These are phyloP conservation scores for Thunnus maccoyii DNA, from an alignment of 2,113 vertebrate species.

Conservation along the genomic window DNA sequence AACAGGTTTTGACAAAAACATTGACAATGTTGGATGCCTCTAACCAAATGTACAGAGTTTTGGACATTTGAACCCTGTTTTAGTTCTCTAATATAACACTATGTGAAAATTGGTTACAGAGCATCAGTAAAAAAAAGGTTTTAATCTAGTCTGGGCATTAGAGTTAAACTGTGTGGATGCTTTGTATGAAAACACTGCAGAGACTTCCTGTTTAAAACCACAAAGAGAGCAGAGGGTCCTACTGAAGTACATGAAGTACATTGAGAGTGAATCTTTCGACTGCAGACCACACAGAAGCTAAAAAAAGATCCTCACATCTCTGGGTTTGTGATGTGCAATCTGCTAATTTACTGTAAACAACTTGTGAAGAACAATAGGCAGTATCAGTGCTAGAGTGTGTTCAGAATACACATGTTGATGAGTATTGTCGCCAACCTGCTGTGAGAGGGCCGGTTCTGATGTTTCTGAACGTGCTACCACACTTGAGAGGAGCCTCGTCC, in stretches of 20 bases:
- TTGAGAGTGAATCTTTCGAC: not conserved
- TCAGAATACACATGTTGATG: no score
- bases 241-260: not conserved
- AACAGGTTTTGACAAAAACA: no score
- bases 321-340: not conserved
- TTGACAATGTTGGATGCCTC: no score
- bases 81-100: no score
- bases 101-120: no score
- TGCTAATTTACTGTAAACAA: slow-evolving; percentile 2
- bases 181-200: slow-evolving; percentile 32
- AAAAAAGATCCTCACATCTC: slow-evolving; percentile 11
- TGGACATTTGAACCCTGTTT: no score
- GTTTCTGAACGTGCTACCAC: not conserved
- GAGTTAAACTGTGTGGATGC: not conserved
- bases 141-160: no score
- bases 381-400: no score
- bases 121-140: no score
- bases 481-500: fast-evolving
- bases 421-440: not conserved
- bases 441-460: not conserved
- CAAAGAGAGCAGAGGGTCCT: slow-evolving; percentile 8
- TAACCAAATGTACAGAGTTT: no score
- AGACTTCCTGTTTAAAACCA: slow-evolving; percentile 49
- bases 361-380: not conserved
- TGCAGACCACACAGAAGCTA: slow-evolving; percentile 12